Percentiles rank a stretch among this genome's conserved stretches.
phyloP scores from a whole-genome alignment of 2,797 vertebrate species.

The Micromesistius poutassou region DNA sequence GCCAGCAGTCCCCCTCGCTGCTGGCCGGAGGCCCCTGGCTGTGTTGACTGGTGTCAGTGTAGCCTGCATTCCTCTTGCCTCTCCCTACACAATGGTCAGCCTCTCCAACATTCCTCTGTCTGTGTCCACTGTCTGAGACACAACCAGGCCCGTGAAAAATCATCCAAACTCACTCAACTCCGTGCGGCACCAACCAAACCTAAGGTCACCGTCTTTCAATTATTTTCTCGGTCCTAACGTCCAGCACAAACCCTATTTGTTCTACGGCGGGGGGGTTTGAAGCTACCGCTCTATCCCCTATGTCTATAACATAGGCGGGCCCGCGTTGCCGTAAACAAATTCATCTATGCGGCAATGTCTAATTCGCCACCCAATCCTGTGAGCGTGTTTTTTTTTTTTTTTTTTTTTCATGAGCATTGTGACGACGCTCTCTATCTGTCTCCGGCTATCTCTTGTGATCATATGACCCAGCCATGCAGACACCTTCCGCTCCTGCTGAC shows the following conservation, averaged over 20 bases:
- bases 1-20: slow-evolving; percentile 37
- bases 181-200: neutral
- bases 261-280: neutral
- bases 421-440: slow-evolving; percentile 19
- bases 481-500: slow-evolving; percentile 80
- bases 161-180: slow-evolving; percentile 1
- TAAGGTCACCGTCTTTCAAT: neutral
- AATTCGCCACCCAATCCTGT: neutral
- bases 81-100: slow-evolving; percentile 69
- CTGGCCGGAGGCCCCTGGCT: slow-evolving; percentile 61
- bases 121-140: slow-evolving; percentile 67
- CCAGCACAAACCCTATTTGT: neutral
- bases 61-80: slow-evolving; percentile 70
- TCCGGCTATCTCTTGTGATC: slow-evolving; percentile 58
- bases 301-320: neutral
- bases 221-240: neutral
- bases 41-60: slow-evolving; percentile 67
- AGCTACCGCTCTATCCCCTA: neutral
- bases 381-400: neutral
- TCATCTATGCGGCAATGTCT: neutral
- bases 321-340: neutral
- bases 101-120: slow-evolving; percentile 73
- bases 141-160: slow-evolving; percentile 56
- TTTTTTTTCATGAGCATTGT: neutral
- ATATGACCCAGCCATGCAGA: slow-evolving; percentile 74